Evolutionary conservation across 2,113 vertebrate species (phyloP).

Genomic region (Galbula dea): DNA sequence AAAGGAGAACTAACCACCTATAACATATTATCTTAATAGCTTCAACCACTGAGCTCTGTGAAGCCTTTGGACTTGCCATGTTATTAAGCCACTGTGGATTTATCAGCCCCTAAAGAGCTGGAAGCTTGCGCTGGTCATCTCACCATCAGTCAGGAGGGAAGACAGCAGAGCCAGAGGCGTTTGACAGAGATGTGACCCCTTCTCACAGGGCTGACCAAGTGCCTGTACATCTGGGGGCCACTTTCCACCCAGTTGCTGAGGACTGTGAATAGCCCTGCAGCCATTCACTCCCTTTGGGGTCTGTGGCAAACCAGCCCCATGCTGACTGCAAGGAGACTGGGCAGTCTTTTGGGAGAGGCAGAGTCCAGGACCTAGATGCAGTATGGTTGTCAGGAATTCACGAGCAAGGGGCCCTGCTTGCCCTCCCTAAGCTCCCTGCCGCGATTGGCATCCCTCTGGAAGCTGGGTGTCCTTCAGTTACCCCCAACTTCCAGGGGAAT

Average conservation of each 20-base stretch:
- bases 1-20: neutral
- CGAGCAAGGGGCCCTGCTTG: neutral
- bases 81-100: neutral
- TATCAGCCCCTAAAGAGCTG: neutral
- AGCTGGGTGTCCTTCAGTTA: too few relatives aligned
- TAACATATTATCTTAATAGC: neutral
- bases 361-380: too few relatives aligned
- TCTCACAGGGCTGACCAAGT: neutral
- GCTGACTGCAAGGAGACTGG: neutral
- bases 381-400: neutral
- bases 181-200: neutral
- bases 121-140: neutral
- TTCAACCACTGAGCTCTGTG: neutral
- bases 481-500: neutral
- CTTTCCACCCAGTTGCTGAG: neutral
- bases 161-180: neutral
- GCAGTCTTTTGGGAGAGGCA: neutral
- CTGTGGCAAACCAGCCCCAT: neutral
- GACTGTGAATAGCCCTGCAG: neutral
- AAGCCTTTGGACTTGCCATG: neutral
- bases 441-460: neutral
- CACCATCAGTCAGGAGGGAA: neutral
- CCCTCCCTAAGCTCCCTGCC: neutral
- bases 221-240: rapidly evolving
- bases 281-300: rapidly evolving